A percentile compares a stretch with the other conserved stretches of the same genome.
phyloP scores from a whole-genome alignment of 2,797 vertebrate species.

The Moxostoma hubbsi region DNA sequence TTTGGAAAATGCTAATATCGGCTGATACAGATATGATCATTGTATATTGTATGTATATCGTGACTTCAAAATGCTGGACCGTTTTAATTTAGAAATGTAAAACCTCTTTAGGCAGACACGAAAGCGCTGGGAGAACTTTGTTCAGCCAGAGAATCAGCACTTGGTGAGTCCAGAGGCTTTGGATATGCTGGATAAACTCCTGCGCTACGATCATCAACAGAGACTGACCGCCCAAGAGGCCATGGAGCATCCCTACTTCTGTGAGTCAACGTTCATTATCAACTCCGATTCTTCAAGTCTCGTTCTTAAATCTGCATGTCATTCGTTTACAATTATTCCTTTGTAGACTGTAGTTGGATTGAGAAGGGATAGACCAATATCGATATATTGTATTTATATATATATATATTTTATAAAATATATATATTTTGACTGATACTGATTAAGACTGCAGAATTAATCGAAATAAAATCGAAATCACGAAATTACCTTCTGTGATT shows the following conservation, averaged over 20 bases:
- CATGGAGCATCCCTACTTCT: conserved; percentile 98
- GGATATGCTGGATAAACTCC: conserved; percentile 96
- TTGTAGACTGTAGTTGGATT: no score
- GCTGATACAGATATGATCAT: no score
- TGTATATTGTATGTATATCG: background rate
- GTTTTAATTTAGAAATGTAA: background rate
- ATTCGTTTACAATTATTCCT: no score
- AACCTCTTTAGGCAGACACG: conserved; percentile 83
- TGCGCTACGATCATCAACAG: conserved; percentile 98
- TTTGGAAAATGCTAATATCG: no score
- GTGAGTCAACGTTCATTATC: conserved; percentile 62
- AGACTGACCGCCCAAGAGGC: conserved; percentile 95
- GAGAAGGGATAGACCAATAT: no score
- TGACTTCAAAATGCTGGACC: background rate
- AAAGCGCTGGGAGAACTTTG: conserved; percentile 98
- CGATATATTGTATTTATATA: no score
- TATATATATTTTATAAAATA: no score
- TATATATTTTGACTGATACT: no score
- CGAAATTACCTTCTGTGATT: no score
- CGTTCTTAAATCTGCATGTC: background rate
- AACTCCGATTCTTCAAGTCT: background rate
- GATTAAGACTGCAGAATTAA: no score
- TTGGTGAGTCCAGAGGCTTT: conserved; percentile 94
- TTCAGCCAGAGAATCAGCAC: conserved; percentile 97
- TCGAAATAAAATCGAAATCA: no score